A percentile compares a stretch with the other conserved stretches of the same genome.
These are phyloP conservation scores for Dioctria rufipes DNA, from an alignment of 2,888 invertebrate species.

Conservation along the genomic window DNA sequence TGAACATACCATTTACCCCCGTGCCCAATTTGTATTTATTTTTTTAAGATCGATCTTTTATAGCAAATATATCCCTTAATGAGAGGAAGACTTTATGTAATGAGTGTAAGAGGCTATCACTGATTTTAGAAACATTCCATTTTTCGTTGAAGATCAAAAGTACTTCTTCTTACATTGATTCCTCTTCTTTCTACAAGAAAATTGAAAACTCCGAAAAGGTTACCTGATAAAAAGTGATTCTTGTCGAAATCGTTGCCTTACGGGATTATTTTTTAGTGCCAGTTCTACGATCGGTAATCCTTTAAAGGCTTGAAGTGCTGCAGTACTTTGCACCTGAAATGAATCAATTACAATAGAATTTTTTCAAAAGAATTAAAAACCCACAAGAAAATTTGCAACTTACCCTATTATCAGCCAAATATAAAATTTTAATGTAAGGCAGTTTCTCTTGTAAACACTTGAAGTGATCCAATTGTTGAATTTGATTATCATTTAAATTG, in stretches of 20 bases:
- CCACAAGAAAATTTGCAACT: neutral
- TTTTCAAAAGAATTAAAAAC: too few species aligned
- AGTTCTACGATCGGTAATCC: conserved; percentile 83
- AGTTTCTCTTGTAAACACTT: conserved; percentile 78
- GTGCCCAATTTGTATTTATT: too few species aligned
- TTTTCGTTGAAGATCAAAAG: too few species aligned
- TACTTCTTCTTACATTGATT: neutral
- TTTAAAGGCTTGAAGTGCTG: conserved; percentile 78
- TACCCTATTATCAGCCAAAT: conserved; percentile 87
- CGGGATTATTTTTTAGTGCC: conserved; percentile 81
- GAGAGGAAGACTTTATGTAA: too few species aligned
- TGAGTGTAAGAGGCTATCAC: too few species aligned
- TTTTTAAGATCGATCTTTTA: too few species aligned
- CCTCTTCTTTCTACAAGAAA: conserved; percentile 40
- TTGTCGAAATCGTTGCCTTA: conserved; percentile 84
- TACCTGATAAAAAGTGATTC: conserved; percentile 89
- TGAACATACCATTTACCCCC: too few species aligned
- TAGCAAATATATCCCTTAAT: too few species aligned
- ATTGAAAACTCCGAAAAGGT: conserved; percentile 64
- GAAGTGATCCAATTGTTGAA: conserved; percentile 79
- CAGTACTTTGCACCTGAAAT: conserved; percentile 78
- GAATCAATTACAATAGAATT: neutral
- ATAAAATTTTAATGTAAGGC: conserved; percentile 82
- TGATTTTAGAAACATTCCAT: too few species aligned
- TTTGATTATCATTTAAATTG: conserved; percentile 85